Conservation (phyloP, 2,888 invertebrate species). For the Orthosia incerta region DNA sequence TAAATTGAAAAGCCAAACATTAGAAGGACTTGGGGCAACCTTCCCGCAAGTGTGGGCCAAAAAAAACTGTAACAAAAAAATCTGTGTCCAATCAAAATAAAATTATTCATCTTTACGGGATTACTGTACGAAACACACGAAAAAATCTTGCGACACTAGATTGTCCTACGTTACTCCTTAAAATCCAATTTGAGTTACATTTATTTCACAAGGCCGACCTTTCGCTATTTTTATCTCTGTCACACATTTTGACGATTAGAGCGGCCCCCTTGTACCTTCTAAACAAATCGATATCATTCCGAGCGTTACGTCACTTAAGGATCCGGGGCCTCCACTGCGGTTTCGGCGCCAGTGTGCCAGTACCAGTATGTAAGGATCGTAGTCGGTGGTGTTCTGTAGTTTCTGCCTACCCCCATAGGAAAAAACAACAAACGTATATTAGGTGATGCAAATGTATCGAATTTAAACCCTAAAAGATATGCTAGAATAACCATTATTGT, state of each 20-base stretch:
- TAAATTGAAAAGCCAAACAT: too few relatives aligned
- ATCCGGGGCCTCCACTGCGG: slow-evolving; percentile 4
- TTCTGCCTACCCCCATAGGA: too few relatives aligned
- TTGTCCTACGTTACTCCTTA: not conserved
- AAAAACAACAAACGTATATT: too few relatives aligned
- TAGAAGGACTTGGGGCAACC: too few relatives aligned
- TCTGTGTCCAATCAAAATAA: not conserved
- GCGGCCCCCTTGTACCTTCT: not conserved
- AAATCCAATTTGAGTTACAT: not conserved
- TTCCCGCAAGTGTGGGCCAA: too few relatives aligned
- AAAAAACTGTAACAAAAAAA: too few relatives aligned
- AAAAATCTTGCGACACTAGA: not conserved
- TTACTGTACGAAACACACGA: not conserved
- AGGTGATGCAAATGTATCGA: too few relatives aligned
- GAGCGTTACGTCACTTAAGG: slow-evolving; percentile 30
- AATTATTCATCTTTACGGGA: not conserved
- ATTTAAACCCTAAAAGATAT: too few relatives aligned
- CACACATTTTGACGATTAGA: slow-evolving; percentile 26
- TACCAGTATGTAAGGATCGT: not conserved
- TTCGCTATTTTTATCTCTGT: slow-evolving; percentile 45
- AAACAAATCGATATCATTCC: slow-evolving; percentile 39
- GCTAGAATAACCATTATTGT: too few relatives aligned
- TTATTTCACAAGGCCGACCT: not conserved
- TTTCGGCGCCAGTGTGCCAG: not conserved
- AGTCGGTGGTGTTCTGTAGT: too few relatives aligned